A percentile compares a stretch with the other conserved stretches of the same genome.
Evolutionary conservation across 2,797 vertebrate species (phyloP).

Genomic region (Poeciliopsis gracilis): DNA sequence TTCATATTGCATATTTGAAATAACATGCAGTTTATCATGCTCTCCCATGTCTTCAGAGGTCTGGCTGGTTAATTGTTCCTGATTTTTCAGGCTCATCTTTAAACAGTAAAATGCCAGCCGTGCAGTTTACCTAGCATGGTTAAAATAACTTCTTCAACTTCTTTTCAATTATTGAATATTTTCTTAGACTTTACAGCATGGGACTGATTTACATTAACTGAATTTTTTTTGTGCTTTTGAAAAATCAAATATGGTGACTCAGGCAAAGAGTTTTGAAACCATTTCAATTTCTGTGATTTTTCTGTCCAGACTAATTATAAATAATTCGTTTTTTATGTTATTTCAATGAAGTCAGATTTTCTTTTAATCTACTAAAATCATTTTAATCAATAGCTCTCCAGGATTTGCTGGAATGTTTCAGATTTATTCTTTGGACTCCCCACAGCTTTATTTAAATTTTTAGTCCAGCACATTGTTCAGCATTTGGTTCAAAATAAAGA

Average conservation of each 20-base stretch:
- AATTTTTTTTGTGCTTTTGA: conserved; percentile 32
- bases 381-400: neutral
- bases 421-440: neutral
- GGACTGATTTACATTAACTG: conserved; percentile 5
- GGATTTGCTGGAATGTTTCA: neutral
- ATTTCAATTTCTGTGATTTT: neutral
- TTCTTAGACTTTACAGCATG: neutral
- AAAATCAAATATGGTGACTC: conserved; percentile 32
- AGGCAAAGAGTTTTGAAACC: conserved; percentile 13
- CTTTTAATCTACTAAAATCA: neutral
- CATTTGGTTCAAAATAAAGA: neutral
- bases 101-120: neutral
- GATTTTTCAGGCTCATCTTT: conserved; percentile 10
- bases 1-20: conserved; percentile 24
- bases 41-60: conserved; percentile 8
- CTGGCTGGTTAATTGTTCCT: conserved; percentile 8
- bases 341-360: neutral
- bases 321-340: neutral
- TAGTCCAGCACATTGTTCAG: neutral
- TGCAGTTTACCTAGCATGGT: neutral
- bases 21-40: conserved; percentile 25
- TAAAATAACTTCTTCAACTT: neutral
- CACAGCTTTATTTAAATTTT: neutral
- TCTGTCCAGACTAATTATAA: neutral
- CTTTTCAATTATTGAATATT: neutral